phyloP scores from a whole-genome alignment of 2,113 vertebrate species.

The Physeter macrocephalus region DNA sequence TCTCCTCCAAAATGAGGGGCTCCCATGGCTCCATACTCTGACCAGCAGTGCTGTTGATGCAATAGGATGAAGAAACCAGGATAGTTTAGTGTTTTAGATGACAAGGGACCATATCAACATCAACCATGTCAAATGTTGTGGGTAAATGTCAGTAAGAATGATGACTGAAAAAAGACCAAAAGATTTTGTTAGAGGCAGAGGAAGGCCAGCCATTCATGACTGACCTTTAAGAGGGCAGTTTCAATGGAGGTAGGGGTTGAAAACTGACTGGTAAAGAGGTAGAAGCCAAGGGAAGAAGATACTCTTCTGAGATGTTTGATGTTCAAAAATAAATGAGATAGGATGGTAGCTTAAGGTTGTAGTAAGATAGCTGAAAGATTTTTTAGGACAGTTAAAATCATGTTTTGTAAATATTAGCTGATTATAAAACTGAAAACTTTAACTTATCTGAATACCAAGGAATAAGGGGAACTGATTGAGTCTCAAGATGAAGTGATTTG shows the following conservation, averaged over 20 bases:
- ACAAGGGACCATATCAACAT: not conserved
- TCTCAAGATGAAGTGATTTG: slow-evolving; percentile 14
- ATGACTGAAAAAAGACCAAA: not conserved
- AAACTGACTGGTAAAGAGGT: slow-evolving; percentile 34
- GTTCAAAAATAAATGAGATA: slow-evolving; percentile 43
- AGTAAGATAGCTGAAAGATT: not conserved
- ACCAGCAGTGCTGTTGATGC: not conserved
- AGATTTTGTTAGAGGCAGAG: slow-evolving; percentile 19
- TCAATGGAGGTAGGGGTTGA: not conserved
- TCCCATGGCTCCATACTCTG: not conserved
- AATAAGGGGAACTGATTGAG: not conserved
- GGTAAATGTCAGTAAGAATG: slow-evolving; percentile 44
- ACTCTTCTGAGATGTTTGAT: slow-evolving; percentile 19
- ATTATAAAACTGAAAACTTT: not conserved
- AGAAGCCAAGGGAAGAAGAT: not conserved
- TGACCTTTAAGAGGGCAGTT: slow-evolving; percentile 42
- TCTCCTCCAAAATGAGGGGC: not conserved
- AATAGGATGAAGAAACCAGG: not conserved
- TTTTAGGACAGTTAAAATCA: not conserved
- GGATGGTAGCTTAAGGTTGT: not conserved
- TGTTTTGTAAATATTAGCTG: slow-evolving; percentile 1
- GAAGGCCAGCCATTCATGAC: slow-evolving; percentile 21
- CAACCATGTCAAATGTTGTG: not conserved
- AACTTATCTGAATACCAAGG: not conserved
- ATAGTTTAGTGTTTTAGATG: not conserved